These are phyloP conservation scores for Dioctria linearis DNA, from an alignment of 2,888 invertebrate genomes.

Conservation along the genomic window DNA sequence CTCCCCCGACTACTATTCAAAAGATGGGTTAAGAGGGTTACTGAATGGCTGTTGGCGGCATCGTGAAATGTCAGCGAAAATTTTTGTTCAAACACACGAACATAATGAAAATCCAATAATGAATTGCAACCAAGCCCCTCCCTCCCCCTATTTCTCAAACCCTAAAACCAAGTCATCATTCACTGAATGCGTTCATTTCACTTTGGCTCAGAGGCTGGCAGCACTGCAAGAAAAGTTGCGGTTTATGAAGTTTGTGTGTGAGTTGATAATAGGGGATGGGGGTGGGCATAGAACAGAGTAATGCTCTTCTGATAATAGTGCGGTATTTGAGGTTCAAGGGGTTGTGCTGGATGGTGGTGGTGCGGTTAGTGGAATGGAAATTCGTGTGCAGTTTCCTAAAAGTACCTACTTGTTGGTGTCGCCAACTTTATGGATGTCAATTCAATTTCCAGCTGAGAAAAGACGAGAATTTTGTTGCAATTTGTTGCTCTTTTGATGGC, in stretches of 20 bases:
- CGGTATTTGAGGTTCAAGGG: conserved; percentile 39
- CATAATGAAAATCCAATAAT: conserved; percentile 55
- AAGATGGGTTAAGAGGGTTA: conserved; percentile 55
- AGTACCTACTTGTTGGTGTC: conserved; percentile 54
- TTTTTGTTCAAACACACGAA: conserved; percentile 56
- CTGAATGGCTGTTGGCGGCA: conserved; percentile 21
- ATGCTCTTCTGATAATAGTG: conserved; percentile 44
- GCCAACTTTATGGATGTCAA: conserved; percentile 53
- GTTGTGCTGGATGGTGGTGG: neutral
- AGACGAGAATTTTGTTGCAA: conserved; percentile 46
- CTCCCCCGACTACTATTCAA: conserved; percentile 4
- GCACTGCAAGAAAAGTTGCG: conserved; percentile 14
- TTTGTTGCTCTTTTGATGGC: conserved; percentile 47
- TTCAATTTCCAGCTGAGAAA: conserved; percentile 44
- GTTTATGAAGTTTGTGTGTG: neutral
- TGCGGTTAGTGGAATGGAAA: conserved; percentile 31
- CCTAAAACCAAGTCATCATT: conserved; percentile 8
- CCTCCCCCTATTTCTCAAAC: too few species aligned
- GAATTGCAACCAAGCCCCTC: conserved; percentile 24
- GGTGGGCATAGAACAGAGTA: neutral
- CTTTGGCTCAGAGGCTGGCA: neutral
- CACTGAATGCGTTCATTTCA: conserved; percentile 4
- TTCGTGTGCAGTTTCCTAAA: conserved; percentile 37
- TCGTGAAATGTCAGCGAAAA: conserved; percentile 51
- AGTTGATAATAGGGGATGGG: neutral